Base-by-base conservation (phyloP, 2,113 vertebrate genomes). In the Lathamus discolor region DNA sequence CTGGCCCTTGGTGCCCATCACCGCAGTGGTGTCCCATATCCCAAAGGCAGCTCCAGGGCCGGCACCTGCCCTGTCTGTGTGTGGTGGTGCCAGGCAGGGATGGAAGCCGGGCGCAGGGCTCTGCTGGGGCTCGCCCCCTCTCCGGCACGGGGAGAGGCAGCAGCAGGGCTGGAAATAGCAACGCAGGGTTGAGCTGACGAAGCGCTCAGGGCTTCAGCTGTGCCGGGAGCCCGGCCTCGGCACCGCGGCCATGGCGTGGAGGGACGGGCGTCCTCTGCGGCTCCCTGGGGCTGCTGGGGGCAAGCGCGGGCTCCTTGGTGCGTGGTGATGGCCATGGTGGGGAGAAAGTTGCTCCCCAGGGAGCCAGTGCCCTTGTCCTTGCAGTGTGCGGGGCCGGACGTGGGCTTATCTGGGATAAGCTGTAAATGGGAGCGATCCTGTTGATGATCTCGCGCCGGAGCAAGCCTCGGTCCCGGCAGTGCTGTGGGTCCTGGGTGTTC, bases 131-230 rank as follows among this genome's bases (percentile, higher is more conserved):
- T 84, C 25, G 14, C 20, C 44, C 74, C 59, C 27, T 41, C 70
- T 62, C n/a, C 0, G 7, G 62, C 9, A 13, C 20, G 10, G 75
- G 55, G 33, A 84, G 14, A 66, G 62, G 55, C 25, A 9, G 82
- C 91, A 77, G 81, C 43, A 19, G 27, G 61, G 79, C 91, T 90
- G 83, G 75, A 83, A 92, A 92, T 86, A 85, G 91, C 88, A 78
- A 66, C 29, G 33, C 78, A 3, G 70, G 8, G 41, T 5, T 82
- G 92, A 63, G 85, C 92, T 91, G 95, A 25, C 28, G 49, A 20
- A 77, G 72, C 12, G 4, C 94, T 52, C 6, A 29, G 81, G 83
- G 59, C 77, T 86, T 80, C 1, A 1, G 35, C 57, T 4, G 4
- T 13, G 12, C 72, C n/a, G 49, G 27, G 29, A 37, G 51, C 87